Evolutionary conservation across 2,113 vertebrate species (phyloP).

Genomic region (Malurus elegans): DNA sequence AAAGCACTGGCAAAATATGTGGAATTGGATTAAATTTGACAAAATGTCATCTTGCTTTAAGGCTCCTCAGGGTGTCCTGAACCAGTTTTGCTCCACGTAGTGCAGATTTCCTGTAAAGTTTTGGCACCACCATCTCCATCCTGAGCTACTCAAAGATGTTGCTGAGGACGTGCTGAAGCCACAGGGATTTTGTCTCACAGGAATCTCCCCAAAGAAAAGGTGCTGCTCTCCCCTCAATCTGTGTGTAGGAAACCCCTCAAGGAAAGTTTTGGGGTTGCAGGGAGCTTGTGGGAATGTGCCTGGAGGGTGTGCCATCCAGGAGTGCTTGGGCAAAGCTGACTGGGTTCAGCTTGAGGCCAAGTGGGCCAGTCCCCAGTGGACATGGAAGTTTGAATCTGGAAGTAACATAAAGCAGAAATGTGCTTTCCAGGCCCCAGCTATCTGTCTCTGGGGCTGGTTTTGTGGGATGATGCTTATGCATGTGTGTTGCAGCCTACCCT

Average conservation of each 20-base stretch:
- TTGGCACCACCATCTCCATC: neutral
- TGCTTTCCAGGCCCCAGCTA: neutral
- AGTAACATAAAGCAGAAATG: neutral
- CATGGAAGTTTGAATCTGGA: neutral
- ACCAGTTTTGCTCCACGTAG: constrained; percentile 12
- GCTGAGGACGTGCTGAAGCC: neutral
- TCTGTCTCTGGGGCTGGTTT: neutral
- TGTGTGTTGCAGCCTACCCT: neutral
- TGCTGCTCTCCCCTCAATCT: neutral
- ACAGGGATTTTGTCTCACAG: neutral
- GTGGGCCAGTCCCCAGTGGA: neutral
- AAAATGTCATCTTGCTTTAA: constrained; percentile 57
- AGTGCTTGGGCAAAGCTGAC: neutral
- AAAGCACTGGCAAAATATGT: constrained; percentile 47
- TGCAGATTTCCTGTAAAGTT: constrained; percentile 7
- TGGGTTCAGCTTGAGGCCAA: neutral
- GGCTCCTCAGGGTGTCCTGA: constrained; percentile 37
- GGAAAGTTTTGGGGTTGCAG: neutral
- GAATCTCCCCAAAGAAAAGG: neutral
- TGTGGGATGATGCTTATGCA: neutral
- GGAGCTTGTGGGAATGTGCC: fast-evolving
- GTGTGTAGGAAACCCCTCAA: neutral
- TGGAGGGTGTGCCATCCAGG: neutral
- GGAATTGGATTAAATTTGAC: constrained; percentile 60
- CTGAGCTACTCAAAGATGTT: neutral